These are phyloP conservation scores for Catajapyx aquilonaris DNA, from an alignment of 1,140 invertebrate species.

Conservation along the genomic window DNA sequence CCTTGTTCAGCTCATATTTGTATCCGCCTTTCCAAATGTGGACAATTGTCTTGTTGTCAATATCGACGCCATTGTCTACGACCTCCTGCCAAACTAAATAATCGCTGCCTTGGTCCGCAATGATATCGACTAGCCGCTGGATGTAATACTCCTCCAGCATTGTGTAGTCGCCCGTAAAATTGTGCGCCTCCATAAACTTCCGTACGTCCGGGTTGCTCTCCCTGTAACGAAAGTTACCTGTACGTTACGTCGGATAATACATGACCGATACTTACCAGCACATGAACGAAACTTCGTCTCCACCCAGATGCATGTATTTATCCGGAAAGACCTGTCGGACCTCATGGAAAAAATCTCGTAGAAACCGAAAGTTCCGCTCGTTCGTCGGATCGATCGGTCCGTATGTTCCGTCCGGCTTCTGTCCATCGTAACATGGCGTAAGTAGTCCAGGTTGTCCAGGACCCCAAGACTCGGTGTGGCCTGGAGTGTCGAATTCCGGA, in stretches of 20 bases:
- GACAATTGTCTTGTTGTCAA: conserved; percentile 13
- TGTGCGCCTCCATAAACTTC: conserved; percentile 24
- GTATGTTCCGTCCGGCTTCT: conserved; percentile 20
- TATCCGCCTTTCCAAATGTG: conserved; percentile 20
- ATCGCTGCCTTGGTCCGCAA: conserved; percentile 10
- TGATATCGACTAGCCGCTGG: conserved; percentile 21
- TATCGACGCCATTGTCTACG: conserved; percentile 32
- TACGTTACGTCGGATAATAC: not conserved
- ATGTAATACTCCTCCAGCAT: conserved; percentile 30
- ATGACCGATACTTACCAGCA: conserved; percentile 27
- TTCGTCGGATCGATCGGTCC: conserved; percentile 29
- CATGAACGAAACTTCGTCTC: conserved; percentile 35
- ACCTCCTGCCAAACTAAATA: conserved; percentile 43
- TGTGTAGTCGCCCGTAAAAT: conserved; percentile 19
- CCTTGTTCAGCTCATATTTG: conserved; percentile 12
- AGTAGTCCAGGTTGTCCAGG: conserved; percentile 26
- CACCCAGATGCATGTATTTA: conserved; percentile 32
- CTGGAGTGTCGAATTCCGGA: conserved; percentile 80
- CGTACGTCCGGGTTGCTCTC: conserved; percentile 27
- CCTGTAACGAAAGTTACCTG: conserved; percentile 18
- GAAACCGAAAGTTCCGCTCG: conserved; percentile 23
- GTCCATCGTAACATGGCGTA: conserved; percentile 27
- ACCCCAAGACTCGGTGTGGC: conserved; percentile 34
- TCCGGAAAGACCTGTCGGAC: conserved; percentile 24
- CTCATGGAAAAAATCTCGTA: conserved; percentile 25